Evolutionary conservation across 2,797 vertebrate species (phyloP).

Genomic region (Eulemur albifrons): DNA sequence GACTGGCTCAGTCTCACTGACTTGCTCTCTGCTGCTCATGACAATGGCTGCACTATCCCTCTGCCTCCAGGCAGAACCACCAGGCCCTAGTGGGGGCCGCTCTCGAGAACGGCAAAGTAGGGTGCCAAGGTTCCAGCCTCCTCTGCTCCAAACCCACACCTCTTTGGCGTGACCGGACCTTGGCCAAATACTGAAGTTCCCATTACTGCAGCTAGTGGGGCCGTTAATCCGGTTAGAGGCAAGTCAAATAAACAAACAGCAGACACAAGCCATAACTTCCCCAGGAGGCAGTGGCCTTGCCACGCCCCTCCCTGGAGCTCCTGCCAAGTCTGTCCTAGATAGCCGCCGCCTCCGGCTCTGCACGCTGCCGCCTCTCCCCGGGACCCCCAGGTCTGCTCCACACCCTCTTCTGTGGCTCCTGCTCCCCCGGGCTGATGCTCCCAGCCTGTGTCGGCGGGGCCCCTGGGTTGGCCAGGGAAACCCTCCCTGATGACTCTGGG

Average conservation of each 20-base stretch:
- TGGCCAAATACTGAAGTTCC: slow-evolving; percentile 6
- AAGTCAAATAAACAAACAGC: slow-evolving; percentile 62
- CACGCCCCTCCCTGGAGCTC: neutral
- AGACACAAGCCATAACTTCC: slow-evolving; percentile 15
- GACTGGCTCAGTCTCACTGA: neutral
- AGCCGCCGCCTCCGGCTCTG: neutral
- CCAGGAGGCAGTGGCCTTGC: neutral
- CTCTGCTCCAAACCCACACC: neutral
- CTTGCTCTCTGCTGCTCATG: neutral
- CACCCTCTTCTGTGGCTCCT: neutral
- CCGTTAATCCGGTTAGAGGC: slow-evolving; percentile 33
- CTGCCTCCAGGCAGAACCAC: neutral
- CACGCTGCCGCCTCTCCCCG: neutral
- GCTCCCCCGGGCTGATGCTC: neutral
- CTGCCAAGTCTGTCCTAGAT: neutral
- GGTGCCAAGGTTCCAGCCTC: neutral
- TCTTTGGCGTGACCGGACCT: neutral
- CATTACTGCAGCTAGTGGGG: slow-evolving; percentile 25
- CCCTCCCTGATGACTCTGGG: neutral
- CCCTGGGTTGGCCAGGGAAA: neutral
- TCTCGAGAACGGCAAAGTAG: neutral
- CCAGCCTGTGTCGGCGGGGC: neutral
- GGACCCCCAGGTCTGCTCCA: neutral
- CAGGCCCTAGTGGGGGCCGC: neutral
- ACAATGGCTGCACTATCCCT: neutral